Percentiles rank a stretch among this genome's conserved stretches.
Conservation (phyloP, 2,797 vertebrate genomes). For the Coracias cyanogaster region DNA sequence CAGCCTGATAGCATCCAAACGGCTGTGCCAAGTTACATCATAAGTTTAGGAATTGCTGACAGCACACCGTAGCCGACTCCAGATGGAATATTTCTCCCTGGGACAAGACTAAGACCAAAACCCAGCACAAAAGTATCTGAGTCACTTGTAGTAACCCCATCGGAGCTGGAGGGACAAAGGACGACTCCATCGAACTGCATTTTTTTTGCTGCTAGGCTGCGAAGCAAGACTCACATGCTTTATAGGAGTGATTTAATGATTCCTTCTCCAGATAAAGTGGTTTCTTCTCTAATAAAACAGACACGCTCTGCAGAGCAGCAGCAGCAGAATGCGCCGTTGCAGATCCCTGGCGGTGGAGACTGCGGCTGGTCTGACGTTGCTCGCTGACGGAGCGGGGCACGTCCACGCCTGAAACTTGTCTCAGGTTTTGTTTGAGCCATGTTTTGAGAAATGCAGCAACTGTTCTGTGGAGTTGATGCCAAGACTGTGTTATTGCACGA, state of each 20-base stretch:
- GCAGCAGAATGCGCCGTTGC: background rate
- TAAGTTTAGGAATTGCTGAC: conserved; percentile 60
- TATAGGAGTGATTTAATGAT: background rate
- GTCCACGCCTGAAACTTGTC: background rate
- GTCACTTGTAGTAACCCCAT: conserved; percentile 3
- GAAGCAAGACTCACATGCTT: background rate
- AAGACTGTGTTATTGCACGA: background rate
- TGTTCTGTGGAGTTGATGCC: background rate
- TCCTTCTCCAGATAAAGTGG: background rate
- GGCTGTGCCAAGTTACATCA: conserved; percentile 65
- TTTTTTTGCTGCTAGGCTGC: background rate
- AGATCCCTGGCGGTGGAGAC: background rate
- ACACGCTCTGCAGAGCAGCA: background rate
- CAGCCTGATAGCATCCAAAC: conserved; percentile 51
- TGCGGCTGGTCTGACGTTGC: fast-evolving
- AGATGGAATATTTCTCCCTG: conserved; percentile 49
- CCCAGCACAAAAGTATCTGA: conserved; percentile 30
- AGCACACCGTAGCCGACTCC: conserved; percentile 50
- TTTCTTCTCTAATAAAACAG: background rate
- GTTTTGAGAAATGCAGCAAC: background rate
- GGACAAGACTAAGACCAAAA: conserved; percentile 25
- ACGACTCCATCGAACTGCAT: background rate
- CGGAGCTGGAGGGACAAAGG: conserved; percentile 15
- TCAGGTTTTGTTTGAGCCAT: background rate
- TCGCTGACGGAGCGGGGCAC: fast-evolving